Evolutionary conservation across 2,797 vertebrate genomes (phyloP).

Genomic region (Malacoctenus gilli): DNA sequence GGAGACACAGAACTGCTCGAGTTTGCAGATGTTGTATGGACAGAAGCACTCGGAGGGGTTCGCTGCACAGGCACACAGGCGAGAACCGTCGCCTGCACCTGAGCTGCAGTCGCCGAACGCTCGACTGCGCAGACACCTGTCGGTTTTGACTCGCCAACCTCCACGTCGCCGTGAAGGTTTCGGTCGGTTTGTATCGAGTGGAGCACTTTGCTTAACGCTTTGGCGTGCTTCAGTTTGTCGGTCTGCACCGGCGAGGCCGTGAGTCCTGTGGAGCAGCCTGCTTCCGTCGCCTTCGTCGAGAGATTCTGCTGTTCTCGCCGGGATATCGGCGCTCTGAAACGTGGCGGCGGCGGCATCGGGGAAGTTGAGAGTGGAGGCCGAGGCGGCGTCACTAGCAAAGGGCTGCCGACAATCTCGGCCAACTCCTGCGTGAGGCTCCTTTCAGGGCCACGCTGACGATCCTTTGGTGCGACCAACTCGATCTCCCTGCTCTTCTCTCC

Average conservation of each 20-base stretch:
- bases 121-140: slow-evolving; percentile 5
- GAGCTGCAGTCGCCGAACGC: slow-evolving; percentile 1
- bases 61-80: background rate
- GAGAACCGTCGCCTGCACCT: background rate
- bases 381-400: slow-evolving; percentile 16
- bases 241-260: slow-evolving; percentile 44
- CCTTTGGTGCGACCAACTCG: background rate
- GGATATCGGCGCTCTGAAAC: slow-evolving; percentile 66
- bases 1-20: slow-evolving; percentile 10
- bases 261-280: slow-evolving; percentile 3
- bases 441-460: slow-evolving; percentile 17
- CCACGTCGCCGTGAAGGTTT: slow-evolving; percentile 20
- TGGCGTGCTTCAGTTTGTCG: slow-evolving; percentile 58
- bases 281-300: slow-evolving; percentile 16
- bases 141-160: background rate
- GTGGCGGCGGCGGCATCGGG: slow-evolving; percentile 45
- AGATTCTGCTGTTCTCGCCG: slow-evolving; percentile 16
- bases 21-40: slow-evolving; percentile 12
- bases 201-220: slow-evolving; percentile 80
- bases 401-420: slow-evolving; percentile 65
- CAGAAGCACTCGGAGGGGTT: background rate
- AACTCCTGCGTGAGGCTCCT: slow-evolving; percentile 74
- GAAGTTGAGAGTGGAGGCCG: slow-evolving; percentile 29
- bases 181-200: slow-evolving; percentile 75
- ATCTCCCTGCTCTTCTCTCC: slow-evolving; percentile 2